Base-by-base conservation (phyloP, 1,140 invertebrate species). In the Thrips palmi region DNA sequence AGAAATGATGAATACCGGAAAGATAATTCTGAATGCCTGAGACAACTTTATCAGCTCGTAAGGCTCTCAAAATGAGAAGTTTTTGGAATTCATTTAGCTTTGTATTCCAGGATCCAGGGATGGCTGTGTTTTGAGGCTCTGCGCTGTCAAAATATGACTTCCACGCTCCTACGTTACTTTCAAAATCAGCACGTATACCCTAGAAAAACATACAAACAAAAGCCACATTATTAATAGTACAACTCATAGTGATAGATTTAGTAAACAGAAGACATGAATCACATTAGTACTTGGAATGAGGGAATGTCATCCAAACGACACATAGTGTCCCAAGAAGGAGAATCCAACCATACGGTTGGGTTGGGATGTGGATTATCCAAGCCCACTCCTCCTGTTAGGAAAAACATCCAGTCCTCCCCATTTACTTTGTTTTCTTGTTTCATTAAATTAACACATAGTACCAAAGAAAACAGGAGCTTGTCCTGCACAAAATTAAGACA, bases 31-130 rank as follows among this genome's bases (percentile, higher is more conserved):
- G 75, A 2, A 92, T 66, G 0, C 74, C 80, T 7, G 86, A 78
- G 17, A 91, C 68, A 37, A 93, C 68, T 68, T 92, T 92, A 55
- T 93, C 88, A 5, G 79, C 72, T 21, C 87, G 67, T 37, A 96
- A 66, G 49, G 81, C 86, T 30, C 86, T 66, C 2, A 93, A 53
- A 3, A 93, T 56, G 33, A 85, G 53, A 39, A 93, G 52, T 55
- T 68, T 77, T 60, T 92, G 74, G 53, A 94, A 84, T 1, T 50
- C 21, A 4, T 59, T 59, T 1, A 87, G 51, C 37, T 70, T 70
- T 0, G 49, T 46, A 3, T 76, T 46, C 65, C 77, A 83, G 2
- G 71, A 74, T 4, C 59, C 45, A 0, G 88, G 87, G 25, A 87
- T 59, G 0, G 57, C 48, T 28, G 58, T 56, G 7, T 60, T 58